Conservation (phyloP, 2,888 invertebrate genomes). For the Eupelmus urozonus region DNA sequence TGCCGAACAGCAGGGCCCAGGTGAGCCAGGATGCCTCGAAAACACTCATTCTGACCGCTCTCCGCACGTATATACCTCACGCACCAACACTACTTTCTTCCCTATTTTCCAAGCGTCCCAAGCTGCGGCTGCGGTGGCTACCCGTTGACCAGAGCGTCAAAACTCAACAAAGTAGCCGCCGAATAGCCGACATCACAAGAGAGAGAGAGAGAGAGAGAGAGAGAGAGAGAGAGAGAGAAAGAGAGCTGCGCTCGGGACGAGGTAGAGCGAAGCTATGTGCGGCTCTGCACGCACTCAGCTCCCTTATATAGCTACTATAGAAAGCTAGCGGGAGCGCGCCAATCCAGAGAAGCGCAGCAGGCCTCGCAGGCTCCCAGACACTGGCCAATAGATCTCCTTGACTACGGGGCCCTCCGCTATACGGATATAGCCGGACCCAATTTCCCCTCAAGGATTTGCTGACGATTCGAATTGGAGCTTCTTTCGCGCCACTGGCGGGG, state of each 20-base stretch:
- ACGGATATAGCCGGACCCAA: no score
- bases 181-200: neutral
- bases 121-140: neutral
- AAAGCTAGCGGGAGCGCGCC: constrained; percentile 4
- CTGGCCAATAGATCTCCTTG: no score
- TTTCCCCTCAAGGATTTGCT: no score
- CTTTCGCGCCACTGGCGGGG: no score
- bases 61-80: neutral
- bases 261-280: constrained; percentile 11
- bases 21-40: constrained; percentile 63
- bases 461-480: no score
- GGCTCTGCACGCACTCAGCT: constrained; percentile 26
- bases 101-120: neutral
- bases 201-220: no score
- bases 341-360: no score
- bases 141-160: neutral
- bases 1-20: constrained; percentile 60
- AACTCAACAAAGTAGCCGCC: neutral
- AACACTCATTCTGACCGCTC: neutral
- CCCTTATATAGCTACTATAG: constrained; percentile 47
- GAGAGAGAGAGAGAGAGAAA: no score
- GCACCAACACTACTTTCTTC: neutral
- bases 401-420: no score
- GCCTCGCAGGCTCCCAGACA: no score
- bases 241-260: neutral